These are phyloP conservation scores for Neodiprion virginianus DNA, from an alignment of 1,140 invertebrate species.

Conservation along the genomic window DNA sequence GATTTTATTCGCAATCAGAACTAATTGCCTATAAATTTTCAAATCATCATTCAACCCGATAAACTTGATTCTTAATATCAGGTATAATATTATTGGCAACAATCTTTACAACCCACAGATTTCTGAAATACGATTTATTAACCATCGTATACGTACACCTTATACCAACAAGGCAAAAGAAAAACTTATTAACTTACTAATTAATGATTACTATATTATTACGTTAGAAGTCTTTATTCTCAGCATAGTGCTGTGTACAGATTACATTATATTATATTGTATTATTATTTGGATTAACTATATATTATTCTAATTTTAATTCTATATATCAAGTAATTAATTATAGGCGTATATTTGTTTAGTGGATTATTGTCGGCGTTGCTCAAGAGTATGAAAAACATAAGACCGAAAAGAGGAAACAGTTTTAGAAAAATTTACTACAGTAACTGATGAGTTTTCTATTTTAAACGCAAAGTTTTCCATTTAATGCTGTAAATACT, in stretches of 20 bases:
- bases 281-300: too few species aligned
- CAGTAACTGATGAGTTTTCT: too few species aligned
- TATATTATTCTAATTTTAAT: too few species aligned
- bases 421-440: too few species aligned
- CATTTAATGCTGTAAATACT: too few species aligned
- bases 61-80: background rate
- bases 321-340: too few species aligned
- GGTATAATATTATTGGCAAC: background rate
- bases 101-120: slow-evolving; percentile 9
- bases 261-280: slow-evolving; percentile 28
- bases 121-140: slow-evolving; percentile 24
- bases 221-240: slow-evolving; percentile 30
- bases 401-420: too few species aligned
- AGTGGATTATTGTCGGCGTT: background rate
- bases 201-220: slow-evolving; percentile 30
- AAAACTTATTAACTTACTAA: slow-evolving; percentile 27
- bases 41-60: background rate
- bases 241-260: slow-evolving; percentile 32
- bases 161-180: slow-evolving; percentile 23
- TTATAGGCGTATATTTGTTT: background rate
- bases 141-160: slow-evolving; percentile 25
- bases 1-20: background rate
- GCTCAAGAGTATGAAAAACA: background rate
- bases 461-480: too few species aligned
- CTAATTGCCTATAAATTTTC: background rate